These are phyloP conservation scores for Acanthisitta chloris DNA, from an alignment of 2,113 vertebrate genomes.

Conservation along the genomic window DNA sequence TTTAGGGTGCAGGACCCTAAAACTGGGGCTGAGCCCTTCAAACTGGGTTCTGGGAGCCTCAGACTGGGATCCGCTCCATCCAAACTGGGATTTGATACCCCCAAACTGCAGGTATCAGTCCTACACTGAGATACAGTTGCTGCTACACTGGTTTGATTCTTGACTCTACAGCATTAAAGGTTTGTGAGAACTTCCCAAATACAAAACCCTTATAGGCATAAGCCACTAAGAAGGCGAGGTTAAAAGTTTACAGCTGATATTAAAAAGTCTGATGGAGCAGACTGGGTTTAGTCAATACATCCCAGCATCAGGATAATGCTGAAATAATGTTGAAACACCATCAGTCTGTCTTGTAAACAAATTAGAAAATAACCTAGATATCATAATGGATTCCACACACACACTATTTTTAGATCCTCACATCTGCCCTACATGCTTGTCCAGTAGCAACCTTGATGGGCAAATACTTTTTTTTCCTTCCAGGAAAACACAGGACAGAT, in stretches of 20 bases:
- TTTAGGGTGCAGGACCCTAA: too few relatives aligned
- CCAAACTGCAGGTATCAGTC: too few relatives aligned
- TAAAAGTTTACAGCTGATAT: constrained; percentile 12
- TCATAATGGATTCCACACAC: neutral
- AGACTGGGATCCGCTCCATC: too few relatives aligned
- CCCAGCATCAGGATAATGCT: neutral
- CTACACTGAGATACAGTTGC: neutral
- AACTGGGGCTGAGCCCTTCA: too few relatives aligned
- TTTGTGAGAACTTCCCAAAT: neutral
- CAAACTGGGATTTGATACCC: too few relatives aligned
- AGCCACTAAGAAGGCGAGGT: neutral
- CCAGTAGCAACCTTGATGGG: constrained; percentile 22
- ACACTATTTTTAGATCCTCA: constrained; percentile 23
- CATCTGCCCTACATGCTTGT: constrained; percentile 46
- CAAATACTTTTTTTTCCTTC: neutral
- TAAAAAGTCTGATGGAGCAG: neutral
- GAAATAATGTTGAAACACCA: neutral
- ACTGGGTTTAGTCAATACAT: neutral
- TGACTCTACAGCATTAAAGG: neutral
- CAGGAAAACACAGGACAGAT: constrained; percentile 58
- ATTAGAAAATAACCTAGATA: constrained; percentile 40
- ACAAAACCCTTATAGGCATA: neutral
- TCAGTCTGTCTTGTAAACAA: neutral
- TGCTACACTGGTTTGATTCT: neutral
- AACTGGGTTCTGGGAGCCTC: too few relatives aligned